Conservation (phyloP, 1,140 invertebrate genomes). For the Phenacoccus solenopsis region DNA sequence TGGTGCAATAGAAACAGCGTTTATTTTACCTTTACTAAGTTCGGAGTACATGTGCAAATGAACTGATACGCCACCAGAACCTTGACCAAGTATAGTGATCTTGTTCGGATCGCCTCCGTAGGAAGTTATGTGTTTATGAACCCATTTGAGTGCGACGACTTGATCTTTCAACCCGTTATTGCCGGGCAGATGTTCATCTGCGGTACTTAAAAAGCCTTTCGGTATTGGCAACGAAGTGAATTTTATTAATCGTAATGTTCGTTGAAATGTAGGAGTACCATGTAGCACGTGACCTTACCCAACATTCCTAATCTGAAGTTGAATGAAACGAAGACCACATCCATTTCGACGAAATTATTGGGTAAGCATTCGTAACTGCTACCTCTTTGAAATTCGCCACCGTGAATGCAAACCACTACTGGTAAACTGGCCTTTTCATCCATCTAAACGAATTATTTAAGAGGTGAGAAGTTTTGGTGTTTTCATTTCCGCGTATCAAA, state of each 20-base stretch:
- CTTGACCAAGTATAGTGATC: constrained; percentile 80
- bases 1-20: no score
- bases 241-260: no score
- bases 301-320: constrained; percentile 47
- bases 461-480: no score
- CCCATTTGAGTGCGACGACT: constrained; percentile 70
- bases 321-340: constrained; percentile 45
- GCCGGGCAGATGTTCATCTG: constrained; percentile 41
- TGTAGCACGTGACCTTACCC: no score
- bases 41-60: constrained; percentile 53
- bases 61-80: constrained; percentile 59
- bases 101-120: constrained; percentile 77
- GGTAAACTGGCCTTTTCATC: constrained; percentile 28
- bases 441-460: no score
- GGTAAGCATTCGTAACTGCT: constrained; percentile 32
- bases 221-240: background rate
- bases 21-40: background rate
- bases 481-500: no score
- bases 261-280: no score
- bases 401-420: constrained; percentile 49
- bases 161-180: constrained; percentile 89
- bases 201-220: background rate
- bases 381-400: constrained; percentile 42
- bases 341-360: constrained; percentile 40
- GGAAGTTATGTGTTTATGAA: constrained; percentile 66